These are phyloP conservation scores for Oncorhynchus nerka DNA, from an alignment of 2,113 vertebrate genomes.

Conservation along the genomic window DNA sequence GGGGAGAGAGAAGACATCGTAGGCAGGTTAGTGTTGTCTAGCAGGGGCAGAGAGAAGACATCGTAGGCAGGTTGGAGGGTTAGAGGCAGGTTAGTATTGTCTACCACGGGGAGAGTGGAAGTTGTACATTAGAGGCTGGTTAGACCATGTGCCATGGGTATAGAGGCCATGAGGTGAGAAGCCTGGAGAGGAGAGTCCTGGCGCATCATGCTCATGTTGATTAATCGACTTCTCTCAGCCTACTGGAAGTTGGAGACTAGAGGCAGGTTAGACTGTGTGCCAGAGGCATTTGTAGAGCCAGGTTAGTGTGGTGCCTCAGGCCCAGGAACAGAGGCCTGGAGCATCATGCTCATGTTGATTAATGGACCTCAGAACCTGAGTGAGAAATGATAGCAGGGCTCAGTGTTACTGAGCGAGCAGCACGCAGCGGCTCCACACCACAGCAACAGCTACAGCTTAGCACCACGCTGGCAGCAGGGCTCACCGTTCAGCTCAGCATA, in stretches of 20 bases:
- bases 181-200: too few species aligned
- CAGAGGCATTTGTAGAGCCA: background rate
- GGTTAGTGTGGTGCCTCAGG: slow-evolving; percentile 15
- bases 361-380: slow-evolving; percentile 81
- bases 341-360: slow-evolving; percentile 75
- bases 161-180: too few species aligned
- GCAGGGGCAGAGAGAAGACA: slow-evolving; percentile 28
- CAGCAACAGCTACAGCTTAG: slow-evolving; percentile 32
- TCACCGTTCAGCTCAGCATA: too few species aligned
- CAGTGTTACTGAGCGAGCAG: slow-evolving; percentile 63
- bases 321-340: slow-evolving; percentile 50
- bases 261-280: too few species aligned
- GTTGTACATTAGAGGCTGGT: too few species aligned
- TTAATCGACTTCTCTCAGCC: too few species aligned
- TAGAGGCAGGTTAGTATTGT: too few species aligned
- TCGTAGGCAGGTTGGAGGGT: too few species aligned
- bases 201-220: too few species aligned
- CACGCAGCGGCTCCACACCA: slow-evolving; percentile 51
- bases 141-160: too few species aligned
- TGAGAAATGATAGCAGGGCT: slow-evolving; percentile 81
- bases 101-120: too few species aligned
- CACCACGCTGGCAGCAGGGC: slow-evolving; percentile 11
- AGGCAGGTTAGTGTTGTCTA: slow-evolving; percentile 3
- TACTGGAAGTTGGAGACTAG: too few species aligned
- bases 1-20: slow-evolving; percentile 3